phyloP scores from a whole-genome alignment of 2,888 invertebrate species.

The Drosophila leonis region DNA sequence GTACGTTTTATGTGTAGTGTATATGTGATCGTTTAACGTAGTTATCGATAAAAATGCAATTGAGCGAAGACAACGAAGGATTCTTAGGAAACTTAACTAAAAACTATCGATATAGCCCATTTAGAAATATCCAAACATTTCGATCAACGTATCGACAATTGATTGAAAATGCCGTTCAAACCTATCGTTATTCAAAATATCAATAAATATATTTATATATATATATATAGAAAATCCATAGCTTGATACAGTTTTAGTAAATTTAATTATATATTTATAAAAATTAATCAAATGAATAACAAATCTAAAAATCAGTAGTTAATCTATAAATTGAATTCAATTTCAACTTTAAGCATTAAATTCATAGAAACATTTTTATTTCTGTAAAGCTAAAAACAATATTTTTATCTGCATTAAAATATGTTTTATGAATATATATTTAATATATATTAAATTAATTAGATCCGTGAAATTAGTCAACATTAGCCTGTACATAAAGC shows the following conservation, averaged over 20 bases:
- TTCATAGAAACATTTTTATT: no score
- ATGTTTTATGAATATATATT: no score
- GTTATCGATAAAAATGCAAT: background rate
- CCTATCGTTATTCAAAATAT: background rate
- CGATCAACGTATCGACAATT: no score
- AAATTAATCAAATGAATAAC: background rate
- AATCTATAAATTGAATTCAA: background rate
- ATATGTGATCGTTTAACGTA: conserved; percentile 25
- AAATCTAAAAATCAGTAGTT: background rate
- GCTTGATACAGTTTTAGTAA: no score
- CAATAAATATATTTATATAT: background rate
- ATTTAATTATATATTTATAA: background rate
- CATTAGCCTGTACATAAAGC: conserved; percentile 1
- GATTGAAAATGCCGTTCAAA: no score
- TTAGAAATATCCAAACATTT: no score
- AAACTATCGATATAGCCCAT: background rate
- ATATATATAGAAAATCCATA: background rate
- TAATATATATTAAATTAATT: background rate
- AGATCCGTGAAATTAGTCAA: background rate
- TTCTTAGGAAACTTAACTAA: background rate
- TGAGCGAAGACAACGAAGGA: background rate
- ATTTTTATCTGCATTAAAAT: no score
- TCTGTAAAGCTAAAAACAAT: no score
- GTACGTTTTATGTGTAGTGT: background rate
- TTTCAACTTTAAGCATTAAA: background rate